Base-by-base conservation (phyloP, 2,113 vertebrate genomes). In the Cheirogaleus medius region DNA sequence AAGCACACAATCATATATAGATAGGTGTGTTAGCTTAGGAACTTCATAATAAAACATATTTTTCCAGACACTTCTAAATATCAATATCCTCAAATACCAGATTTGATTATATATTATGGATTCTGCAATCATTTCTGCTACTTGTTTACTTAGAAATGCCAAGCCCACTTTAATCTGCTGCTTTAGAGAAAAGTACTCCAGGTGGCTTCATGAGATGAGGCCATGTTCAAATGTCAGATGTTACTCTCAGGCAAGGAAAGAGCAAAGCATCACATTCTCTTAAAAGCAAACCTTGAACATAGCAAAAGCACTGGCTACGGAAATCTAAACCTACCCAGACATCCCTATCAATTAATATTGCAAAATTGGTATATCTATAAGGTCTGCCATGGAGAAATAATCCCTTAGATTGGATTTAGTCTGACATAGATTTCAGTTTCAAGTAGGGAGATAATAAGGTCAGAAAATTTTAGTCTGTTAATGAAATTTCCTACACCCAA, bases 91-190 rank as follows among this genome's bases (percentile, higher is more conserved):
- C 58, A 91, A 97, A 97, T 93, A 71, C 29, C 64, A 58, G 83
- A 87, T 95, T 84, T 88, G 71, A 88, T 90, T 88, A 63, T 66
- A 76, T n/a, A 94, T 96, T 81, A 78, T 94, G 49, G 93, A 69
- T 94, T 96, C 80, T 91, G 37, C 32, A 81, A 66, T 96, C 25
- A 13, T 96, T 87, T 91, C 74, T 87, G 68, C 73, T 84, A 10
- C 49, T 94, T 97, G 52, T 94, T 95, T 95, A 94, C 49, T 94
- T 92, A 87, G 77, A 83, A 96, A 96, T 84, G 83, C 76, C 93
- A 94, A 85, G 23, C 58, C 73, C 49, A 64, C 54, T 98, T 90
- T 90, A 92, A 97, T 84, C 52, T 90, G n/a, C n/a, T 91, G 71
- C 78, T 95, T 93, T 87, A 91, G 81, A 87, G 58, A 66, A 73